These are phyloP conservation scores for Hydroisotoma schaefferi DNA, from an alignment of 2,888 invertebrate genomes.

Conservation along the genomic window DNA sequence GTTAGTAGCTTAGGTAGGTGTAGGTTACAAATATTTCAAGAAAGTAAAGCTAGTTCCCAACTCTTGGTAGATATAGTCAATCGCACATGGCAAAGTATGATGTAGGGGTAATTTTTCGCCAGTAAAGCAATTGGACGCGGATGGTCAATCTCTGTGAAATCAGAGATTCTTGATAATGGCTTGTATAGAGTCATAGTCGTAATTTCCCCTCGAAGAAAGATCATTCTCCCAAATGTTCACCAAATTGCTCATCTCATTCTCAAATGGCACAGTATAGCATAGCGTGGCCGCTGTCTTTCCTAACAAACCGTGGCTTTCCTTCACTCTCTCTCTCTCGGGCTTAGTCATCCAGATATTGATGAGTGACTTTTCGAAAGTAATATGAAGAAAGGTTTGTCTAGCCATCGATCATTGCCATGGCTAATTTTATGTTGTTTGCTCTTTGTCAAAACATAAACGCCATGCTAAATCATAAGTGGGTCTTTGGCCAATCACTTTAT, in stretches of 20 bases:
- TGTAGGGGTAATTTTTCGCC: neutral
- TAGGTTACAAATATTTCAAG: neutral
- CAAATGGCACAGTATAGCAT: neutral
- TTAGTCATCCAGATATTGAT: too few relatives aligned
- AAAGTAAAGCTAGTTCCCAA: neutral
- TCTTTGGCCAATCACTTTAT: too few relatives aligned
- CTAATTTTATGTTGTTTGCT: too few relatives aligned
- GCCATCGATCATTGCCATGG: too few relatives aligned
- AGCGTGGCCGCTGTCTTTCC: neutral
- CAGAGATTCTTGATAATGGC: neutral
- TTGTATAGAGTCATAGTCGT: neutral
- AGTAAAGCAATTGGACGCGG: neutral
- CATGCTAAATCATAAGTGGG: too few relatives aligned
- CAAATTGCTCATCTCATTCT: neutral
- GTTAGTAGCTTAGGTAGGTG: too few relatives aligned
- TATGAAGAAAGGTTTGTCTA: neutral
- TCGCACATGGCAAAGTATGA: neutral
- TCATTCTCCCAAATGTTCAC: slow-evolving; percentile 1
- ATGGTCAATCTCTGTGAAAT: slow-evolving; percentile 1
- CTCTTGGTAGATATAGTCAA: neutral
- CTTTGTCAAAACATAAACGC: too few relatives aligned
- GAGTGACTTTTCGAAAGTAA: neutral
- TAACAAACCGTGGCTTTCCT: too few relatives aligned
- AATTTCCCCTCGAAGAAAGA: slow-evolving; percentile 2
- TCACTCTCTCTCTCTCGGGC: too few relatives aligned